Base-by-base conservation (phyloP, 2,888 invertebrate species). In the Tortrix viridana region DNA sequence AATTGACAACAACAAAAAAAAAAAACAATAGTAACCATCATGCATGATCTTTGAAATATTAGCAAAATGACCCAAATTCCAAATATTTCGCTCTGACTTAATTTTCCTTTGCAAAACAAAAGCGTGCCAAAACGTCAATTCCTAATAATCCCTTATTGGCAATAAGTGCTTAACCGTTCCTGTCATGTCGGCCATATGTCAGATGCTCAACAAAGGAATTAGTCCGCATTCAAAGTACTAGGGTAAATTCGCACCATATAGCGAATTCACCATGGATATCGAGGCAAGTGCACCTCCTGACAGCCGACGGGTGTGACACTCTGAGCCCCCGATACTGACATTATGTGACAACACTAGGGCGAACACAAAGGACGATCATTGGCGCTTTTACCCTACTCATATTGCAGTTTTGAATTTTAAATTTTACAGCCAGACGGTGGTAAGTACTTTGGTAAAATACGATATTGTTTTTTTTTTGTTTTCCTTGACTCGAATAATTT, bases 311-410 rank as follows among this genome's bases (percentile, higher is more conserved):
- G 87, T 85, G 87, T 85, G 89, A 91, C 89, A 88, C 85, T 85
- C 85, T 86, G 84, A 86, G 88, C 89, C 91, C 89, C 81, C 82
- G 84, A 88, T 88, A 85, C 86, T 88, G 87, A 86, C 88, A 88
- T 90, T 88, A 88, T 88, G 88, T 89, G 88, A 88, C 89, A 86
- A 85, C 85, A 80, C 76, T 70, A 74, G 84, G 89, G 88, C 84
- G 81, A 80, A 72, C 77, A 89, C 89, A 89, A 89, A 88, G 76
- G 80, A 63, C 84, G 79, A 86, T 89, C 82, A 88, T 86, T 80
- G 85, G 79, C 71, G 75, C 81, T 73, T 76, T 78, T 80, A 81
- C 86, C 85, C 85, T 80, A 83, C 80, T 77, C 76, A 80, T 74
- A 71, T 74, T 68, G 72, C 60, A 69, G 67, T 60, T 50, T 60